Percentiles rank a stretch among this genome's conserved stretches.
phyloP scores from a whole-genome alignment of 92 coral and sea anemone genomes.

The Parazoanthus swiftii region DNA sequence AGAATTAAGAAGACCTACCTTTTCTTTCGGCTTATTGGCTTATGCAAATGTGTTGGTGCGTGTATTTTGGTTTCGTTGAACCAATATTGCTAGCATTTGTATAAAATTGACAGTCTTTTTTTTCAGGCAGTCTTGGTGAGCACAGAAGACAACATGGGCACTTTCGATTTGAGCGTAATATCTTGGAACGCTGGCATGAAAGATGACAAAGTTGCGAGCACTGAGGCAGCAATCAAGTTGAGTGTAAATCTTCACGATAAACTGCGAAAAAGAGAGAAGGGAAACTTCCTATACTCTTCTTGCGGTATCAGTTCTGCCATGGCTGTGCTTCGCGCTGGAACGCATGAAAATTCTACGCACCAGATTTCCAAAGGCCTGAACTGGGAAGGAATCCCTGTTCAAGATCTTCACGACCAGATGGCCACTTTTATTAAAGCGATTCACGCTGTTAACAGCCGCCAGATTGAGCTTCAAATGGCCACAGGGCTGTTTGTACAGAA shows the following conservation, averaged over 20 bases:
- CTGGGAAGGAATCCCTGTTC: constrained; percentile 6
- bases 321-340: constrained; percentile 3
- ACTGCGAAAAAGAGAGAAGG: constrained; percentile 24
- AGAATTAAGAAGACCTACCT: background rate
- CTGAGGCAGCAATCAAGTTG: constrained; percentile 19
- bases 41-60: constrained; percentile 19
- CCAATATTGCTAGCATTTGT: constrained; percentile 31
- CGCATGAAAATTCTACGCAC: constrained; percentile 4
- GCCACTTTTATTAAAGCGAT: constrained; percentile 2
- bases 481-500: constrained; percentile 39
- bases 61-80: background rate
- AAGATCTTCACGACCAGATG: constrained; percentile 34
- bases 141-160: constrained; percentile 8
- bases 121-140: background rate
- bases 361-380: constrained; percentile 25
- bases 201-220: background rate
- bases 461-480: constrained; percentile 14
- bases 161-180: constrained; percentile 34
- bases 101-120: background rate
- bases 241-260: constrained; percentile 8
- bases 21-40: background rate
- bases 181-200: constrained; percentile 31
- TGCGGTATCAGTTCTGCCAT: constrained; percentile 21
- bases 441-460: constrained; percentile 24
- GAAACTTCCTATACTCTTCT: constrained; percentile 14